Percentiles rank a stretch among this genome's conserved stretches.
These are phyloP conservation scores for Ictalurus punctatus DNA, from an alignment of 2,113 vertebrate genomes.

Conservation along the genomic window DNA sequence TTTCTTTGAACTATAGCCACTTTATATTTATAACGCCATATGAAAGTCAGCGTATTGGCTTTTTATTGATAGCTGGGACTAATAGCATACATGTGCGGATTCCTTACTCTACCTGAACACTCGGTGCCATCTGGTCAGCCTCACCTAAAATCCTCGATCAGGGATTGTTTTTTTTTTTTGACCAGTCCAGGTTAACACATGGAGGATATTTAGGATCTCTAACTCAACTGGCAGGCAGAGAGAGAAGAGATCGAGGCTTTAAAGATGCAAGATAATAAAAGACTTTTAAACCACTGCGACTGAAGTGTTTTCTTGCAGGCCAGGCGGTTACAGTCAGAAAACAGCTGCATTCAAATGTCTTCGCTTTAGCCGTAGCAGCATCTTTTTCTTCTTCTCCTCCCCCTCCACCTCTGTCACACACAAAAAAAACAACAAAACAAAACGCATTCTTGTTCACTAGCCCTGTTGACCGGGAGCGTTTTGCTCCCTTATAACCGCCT, in stretches of 20 bases:
- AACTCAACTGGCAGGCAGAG: conserved; percentile 24
- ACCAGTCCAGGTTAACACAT: conserved; percentile 4
- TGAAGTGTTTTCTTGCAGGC: conserved; percentile 8
- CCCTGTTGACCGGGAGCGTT: conserved; percentile 23
- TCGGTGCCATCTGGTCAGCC: conserved; percentile 6
- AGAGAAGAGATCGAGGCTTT: conserved; percentile 5
- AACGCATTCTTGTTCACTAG: not conserved
- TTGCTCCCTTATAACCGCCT: conserved; percentile 14
- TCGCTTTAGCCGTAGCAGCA: not conserved
- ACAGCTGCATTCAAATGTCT: conserved; percentile 24
- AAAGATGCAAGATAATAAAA: conserved; percentile 43
- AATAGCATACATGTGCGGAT: conserved; percentile 1
- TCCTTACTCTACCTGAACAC: not conserved
- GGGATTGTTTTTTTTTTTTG: not conserved
- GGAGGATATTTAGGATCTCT: conserved; percentile 33
- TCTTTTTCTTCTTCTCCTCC: not conserved
- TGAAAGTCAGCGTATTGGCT: not conserved
- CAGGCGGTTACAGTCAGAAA: conserved; percentile 19
- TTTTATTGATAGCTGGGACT: conserved; percentile 16
- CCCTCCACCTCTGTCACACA: not conserved
- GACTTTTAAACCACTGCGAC: conserved; percentile 36
- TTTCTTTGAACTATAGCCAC: conserved; percentile 1
- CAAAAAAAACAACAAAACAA: too few relatives aligned
- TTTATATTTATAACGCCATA: conserved; percentile 13
- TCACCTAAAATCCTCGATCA: not conserved